Evolutionary conservation across 2,113 vertebrate genomes (phyloP).

Genomic region (Ahaetulla prasina): DNA sequence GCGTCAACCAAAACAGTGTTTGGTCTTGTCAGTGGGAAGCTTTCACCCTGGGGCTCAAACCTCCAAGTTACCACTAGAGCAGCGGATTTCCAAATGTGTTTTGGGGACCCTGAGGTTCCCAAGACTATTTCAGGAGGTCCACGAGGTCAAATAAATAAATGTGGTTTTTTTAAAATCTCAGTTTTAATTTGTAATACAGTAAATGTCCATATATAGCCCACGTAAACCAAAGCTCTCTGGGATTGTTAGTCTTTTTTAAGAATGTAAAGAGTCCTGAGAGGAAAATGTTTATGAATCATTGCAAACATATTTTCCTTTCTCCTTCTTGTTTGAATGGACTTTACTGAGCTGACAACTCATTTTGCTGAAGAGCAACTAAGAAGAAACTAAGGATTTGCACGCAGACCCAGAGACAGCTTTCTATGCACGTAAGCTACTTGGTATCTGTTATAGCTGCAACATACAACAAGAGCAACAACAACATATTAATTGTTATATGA

Average conservation of each 20-base stretch:
- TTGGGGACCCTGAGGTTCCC: too few relatives aligned
- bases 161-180: neutral
- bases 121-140: neutral
- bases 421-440: neutral
- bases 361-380: neutral
- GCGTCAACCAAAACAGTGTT: neutral
- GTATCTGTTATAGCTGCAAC: neutral
- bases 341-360: neutral
- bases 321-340: neutral
- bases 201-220: neutral
- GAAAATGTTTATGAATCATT: neutral
- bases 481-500: neutral
- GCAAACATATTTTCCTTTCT: neutral
- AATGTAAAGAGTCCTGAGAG: neutral
- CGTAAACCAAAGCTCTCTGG: neutral
- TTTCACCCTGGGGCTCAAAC: neutral
- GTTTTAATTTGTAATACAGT: neutral
- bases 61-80: neutral
- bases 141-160: neutral
- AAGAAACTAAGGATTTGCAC: neutral
- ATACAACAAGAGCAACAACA: neutral
- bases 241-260: neutral
- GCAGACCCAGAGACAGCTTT: neutral
- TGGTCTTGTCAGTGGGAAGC: neutral
- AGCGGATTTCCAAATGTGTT: neutral